Conservation (phyloP, 2,888 invertebrate genomes). For the Cenopis cana region DNA sequence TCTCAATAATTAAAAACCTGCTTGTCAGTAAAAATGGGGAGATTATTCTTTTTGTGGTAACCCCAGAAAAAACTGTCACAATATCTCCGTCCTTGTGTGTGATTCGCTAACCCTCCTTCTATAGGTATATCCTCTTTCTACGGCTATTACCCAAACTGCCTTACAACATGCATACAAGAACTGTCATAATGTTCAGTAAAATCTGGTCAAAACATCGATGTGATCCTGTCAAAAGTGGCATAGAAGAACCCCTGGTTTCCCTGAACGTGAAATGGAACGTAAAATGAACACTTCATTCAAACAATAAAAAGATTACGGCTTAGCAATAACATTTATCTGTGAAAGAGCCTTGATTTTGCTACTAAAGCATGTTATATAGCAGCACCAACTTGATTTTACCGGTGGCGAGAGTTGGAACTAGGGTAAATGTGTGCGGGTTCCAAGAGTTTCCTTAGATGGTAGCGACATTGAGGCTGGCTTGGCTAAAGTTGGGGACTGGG, state of each 20-base stretch:
- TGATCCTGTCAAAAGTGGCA: neutral
- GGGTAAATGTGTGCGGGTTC: neutral
- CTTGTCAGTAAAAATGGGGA: no score
- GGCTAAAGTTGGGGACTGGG: conserved; percentile 1
- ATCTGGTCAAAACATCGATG: neutral
- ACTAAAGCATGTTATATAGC: conserved; percentile 37
- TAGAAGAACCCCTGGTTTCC: conserved; percentile 14
- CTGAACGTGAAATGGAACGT: conserved; percentile 39
- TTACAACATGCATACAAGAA: no score
- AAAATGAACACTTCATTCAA: conserved; percentile 41
- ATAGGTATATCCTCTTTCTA: no score
- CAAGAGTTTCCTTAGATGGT: conserved; percentile 8
- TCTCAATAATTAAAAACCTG: no score
- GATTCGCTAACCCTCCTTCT: no score
- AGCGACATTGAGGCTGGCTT: conserved; percentile 9
- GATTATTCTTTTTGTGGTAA: no score
- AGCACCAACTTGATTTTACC: conserved; percentile 4
- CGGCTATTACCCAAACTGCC: no score
- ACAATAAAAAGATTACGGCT: conserved; percentile 42
- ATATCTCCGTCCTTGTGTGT: no score
- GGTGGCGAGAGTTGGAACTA: conserved; percentile 31
- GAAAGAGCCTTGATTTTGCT: conserved; percentile 42
- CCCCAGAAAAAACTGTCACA: no score
- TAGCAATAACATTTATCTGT: conserved; percentile 42
- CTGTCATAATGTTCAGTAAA: neutral